Evolutionary conservation across 2,888 invertebrate genomes (phyloP).

Genomic region (Tenodera sinensis): DNA sequence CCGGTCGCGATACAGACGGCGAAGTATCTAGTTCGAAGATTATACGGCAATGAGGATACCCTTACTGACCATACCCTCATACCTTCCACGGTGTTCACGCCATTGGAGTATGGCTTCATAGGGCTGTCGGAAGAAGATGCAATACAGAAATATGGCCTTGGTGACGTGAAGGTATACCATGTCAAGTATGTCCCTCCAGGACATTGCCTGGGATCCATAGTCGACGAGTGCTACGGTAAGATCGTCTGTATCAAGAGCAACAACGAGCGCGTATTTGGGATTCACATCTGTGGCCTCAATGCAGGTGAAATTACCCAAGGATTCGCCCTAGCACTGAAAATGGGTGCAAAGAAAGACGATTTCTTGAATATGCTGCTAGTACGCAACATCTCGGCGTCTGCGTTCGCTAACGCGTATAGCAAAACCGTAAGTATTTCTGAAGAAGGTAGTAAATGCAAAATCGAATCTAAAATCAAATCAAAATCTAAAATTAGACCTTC

Average conservation of each 20-base stretch:
- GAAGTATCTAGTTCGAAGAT: background rate
- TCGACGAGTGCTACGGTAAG: background rate
- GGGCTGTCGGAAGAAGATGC: background rate
- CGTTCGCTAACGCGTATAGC: background rate
- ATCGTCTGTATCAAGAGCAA: background rate
- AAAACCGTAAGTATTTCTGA: background rate
- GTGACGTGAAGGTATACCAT: background rate
- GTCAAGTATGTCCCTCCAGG: background rate
- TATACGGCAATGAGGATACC: background rate
- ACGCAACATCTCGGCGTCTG: background rate
- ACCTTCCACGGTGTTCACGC: background rate
- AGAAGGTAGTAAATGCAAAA: too few relatives aligned
- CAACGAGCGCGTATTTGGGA: background rate
- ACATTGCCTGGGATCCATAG: background rate
- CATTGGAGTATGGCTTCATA: background rate
- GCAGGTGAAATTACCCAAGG: background rate
- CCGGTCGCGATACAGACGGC: background rate
- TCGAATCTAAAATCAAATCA: too few relatives aligned
- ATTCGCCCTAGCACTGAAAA: background rate
- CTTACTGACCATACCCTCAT: background rate
- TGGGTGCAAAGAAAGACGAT: background rate
- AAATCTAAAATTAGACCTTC: too few relatives aligned
- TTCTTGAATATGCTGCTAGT: background rate
- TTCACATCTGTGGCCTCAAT: background rate
- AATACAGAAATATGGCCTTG: background rate